These are phyloP conservation scores for Dendrocincla tyrannina DNA, from an alignment of 2,797 vertebrate species.

Conservation along the genomic window DNA sequence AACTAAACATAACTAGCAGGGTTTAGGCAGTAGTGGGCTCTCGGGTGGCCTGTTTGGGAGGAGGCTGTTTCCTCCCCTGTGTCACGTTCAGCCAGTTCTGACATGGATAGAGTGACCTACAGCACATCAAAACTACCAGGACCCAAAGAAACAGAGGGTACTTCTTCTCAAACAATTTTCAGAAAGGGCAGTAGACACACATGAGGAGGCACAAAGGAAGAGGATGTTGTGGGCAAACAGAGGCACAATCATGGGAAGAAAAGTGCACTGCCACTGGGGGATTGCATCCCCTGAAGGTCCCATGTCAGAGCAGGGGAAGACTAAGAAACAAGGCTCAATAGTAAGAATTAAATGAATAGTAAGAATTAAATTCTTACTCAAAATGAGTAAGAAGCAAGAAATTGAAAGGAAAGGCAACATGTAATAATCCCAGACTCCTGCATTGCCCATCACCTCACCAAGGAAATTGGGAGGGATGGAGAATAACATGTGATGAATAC, in stretches of 20 bases:
- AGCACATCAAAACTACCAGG: background rate
- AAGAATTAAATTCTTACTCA: too few relatives aligned
- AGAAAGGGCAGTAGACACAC: background rate
- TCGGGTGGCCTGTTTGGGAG: background rate
- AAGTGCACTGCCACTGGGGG: accelerated
- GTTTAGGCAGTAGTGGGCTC: background rate
- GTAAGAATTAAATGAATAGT: too few relatives aligned
- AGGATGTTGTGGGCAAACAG: background rate
- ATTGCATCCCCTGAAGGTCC: background rate
- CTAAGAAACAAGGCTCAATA: background rate
- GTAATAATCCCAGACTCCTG: background rate
- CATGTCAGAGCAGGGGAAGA: accelerated
- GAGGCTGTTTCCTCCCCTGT: background rate
- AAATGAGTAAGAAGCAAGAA: background rate
- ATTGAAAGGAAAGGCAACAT: background rate
- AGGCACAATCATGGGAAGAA: background rate
- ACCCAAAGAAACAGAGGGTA: background rate
- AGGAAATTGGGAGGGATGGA: background rate
- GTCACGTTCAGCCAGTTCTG: background rate
- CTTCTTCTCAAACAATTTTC: background rate
- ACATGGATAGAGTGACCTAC: background rate
- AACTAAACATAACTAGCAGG: background rate
- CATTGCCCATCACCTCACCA: accelerated
- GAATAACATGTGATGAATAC: background rate
- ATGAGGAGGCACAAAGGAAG: background rate